Base-by-base conservation (phyloP, 2,797 vertebrate species). In the Acanthiza pusilla region DNA sequence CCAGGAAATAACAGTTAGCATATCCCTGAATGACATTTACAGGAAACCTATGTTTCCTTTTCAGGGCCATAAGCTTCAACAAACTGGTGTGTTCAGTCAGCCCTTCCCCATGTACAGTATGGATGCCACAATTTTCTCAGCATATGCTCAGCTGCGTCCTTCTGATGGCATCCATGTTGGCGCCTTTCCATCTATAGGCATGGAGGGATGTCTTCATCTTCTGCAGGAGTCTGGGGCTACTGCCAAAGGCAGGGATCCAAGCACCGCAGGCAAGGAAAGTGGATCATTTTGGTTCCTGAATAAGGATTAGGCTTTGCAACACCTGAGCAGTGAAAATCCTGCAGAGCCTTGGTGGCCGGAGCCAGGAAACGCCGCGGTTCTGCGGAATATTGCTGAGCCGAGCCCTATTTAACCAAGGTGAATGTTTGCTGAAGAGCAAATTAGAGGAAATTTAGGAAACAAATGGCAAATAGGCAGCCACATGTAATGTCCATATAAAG, bases 311-410 rank as follows among this genome's bases (percentile, higher is more conserved):
- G 76, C 89, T 96, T 95, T 86, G 92, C 93, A 97, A 97, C 97
- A 98, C 97, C 98, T 98, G 97, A 98, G 96, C 96, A 97, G 96
- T 43, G 96, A 97, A 97, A 97, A 97, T 95, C 95, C 97, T 97
- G 94, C 12, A 76, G 96, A 48, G 89, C 71, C 88, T 95, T 67
- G 47, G 34, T 89, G 95, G 85, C 94, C 88, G 43, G 88, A 95
- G 92, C 96, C 94, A 97, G 89, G 91, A 96, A 97, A 95, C 36
- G 32, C 84, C 23, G 30, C 10, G 38, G 96, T 87, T 95, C 96
- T 85, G 62, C 20, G 58, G 76, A 81, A 85, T 89, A 86, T 95
- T 94, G 85, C 85, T 78, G 94, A 96, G 95, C 42, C 6, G 91
- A 96, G 91, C 70, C 95, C 66, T 75, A 48, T 94, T 90, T 94